Conservation (phyloP, 2,797 vertebrate genomes). For the Pygocentrus nattereri region DNA sequence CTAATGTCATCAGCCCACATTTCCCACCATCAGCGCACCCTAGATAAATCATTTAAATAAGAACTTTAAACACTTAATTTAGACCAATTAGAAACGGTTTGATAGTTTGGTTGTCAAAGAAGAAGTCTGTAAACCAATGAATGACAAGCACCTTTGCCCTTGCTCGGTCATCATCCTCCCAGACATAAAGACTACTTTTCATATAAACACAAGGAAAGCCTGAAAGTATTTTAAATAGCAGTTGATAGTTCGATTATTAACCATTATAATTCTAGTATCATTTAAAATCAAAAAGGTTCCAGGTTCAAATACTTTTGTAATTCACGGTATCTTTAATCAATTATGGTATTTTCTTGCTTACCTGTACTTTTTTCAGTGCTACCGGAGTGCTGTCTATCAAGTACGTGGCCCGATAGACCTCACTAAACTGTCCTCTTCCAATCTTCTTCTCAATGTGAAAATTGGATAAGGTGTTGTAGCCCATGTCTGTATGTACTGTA, state of each 20-base stretch:
- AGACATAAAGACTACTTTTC: background rate
- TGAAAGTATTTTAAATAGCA: background rate
- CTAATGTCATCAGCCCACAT: too few relatives aligned
- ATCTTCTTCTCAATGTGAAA: constrained; percentile 98
- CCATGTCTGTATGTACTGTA: constrained; percentile 83
- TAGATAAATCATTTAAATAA: too few relatives aligned
- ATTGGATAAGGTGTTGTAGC: constrained; percentile 92
- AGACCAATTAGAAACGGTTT: background rate
- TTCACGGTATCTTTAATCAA: background rate
- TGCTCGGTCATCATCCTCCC: background rate
- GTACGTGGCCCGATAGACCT: constrained; percentile 93
- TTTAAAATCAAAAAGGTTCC: background rate
- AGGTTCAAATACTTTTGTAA: background rate
- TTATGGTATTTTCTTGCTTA: constrained; percentile 66
- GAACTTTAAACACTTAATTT: background rate
- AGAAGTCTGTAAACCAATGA: background rate
- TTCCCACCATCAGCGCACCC: too few relatives aligned
- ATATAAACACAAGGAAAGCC: background rate
- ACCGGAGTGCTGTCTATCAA: constrained; percentile 91
- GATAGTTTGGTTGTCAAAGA: background rate
- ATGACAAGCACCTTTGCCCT: background rate
- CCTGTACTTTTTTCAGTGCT: constrained; percentile 98
- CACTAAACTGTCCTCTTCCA: constrained; percentile 96
- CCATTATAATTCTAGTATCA: background rate
- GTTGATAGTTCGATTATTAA: background rate